phyloP scores from a whole-genome alignment of 2,797 vertebrate species.

The Sebastes jordani region DNA sequence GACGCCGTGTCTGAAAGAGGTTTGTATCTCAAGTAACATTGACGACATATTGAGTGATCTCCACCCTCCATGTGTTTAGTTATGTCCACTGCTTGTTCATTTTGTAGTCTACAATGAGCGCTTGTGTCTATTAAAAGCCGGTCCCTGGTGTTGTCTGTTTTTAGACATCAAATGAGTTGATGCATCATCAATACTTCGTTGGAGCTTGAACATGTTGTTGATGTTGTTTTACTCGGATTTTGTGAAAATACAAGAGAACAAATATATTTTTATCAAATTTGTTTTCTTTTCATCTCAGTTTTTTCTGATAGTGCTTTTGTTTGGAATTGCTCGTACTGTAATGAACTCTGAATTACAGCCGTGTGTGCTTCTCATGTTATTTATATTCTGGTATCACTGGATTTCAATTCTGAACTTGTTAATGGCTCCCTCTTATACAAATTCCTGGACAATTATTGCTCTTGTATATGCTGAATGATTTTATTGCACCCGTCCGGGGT shows the following conservation, averaged over 20 bases:
- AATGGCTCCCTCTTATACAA: not conserved
- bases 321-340: not conserved
- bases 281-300: not conserved
- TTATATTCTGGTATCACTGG: not conserved
- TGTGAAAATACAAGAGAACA: not conserved
- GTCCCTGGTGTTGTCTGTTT: not conserved
- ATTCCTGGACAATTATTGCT: not conserved
- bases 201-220: not conserved
- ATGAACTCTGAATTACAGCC: not conserved
- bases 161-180: conserved; percentile 13
- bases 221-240: not conserved
- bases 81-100: not conserved
- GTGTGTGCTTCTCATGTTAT: not conserved
- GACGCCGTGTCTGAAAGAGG: not conserved
- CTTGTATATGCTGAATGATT: not conserved
- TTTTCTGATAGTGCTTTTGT: not conserved
- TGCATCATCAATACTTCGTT: not conserved
- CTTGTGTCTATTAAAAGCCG: conserved; percentile 1
- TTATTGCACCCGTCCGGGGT: not conserved
- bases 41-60: not conserved
- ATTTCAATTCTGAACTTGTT: not conserved
- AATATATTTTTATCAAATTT: not conserved
- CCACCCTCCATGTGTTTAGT: not conserved
- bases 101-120: not conserved
- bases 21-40: not conserved